A percentile compares a stretch with the other conserved stretches of the same genome.
These are phyloP conservation scores for Drosophila lini DNA, from an alignment of 1,140 invertebrate species.

Conservation along the genomic window DNA sequence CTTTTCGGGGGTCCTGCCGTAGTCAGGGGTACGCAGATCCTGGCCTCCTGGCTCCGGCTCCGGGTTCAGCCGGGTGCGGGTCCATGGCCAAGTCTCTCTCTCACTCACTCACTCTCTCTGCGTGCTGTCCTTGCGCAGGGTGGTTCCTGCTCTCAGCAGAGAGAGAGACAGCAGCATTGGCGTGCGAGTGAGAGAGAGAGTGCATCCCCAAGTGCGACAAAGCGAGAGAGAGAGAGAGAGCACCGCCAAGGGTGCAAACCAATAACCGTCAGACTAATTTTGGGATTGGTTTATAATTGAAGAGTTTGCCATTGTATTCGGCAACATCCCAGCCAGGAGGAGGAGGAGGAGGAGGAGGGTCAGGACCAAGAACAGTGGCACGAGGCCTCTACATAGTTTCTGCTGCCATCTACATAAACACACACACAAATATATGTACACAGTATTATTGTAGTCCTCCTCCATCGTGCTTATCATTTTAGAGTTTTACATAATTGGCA, in stretches of 20 bases:
- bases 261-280: conserved; percentile 83
- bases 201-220: conserved; percentile 21
- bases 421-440: conserved; percentile 3
- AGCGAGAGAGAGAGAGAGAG: conserved; percentile 27
- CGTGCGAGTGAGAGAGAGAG: conserved; percentile 7
- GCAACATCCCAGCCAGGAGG: conserved; percentile 19
- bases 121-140: conserved; percentile 32
- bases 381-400: conserved; percentile 42
- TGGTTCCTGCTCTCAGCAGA: conserved; percentile 33
- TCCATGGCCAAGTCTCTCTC: conserved; percentile 35
- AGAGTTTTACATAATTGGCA: conserved; percentile 79
- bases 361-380: conserved; percentile 1
- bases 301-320: conserved; percentile 80
- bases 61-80: not conserved
- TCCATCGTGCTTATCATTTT: conserved; percentile 72
- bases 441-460: conserved; percentile 16
- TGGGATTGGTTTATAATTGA: conserved; percentile 84
- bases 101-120: not conserved
- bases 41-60: not conserved
- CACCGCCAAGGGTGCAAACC: conserved; percentile 75
- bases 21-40: conserved; percentile 12
- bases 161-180: conserved; percentile 19
- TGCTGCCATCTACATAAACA: conserved; percentile 34
- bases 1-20: conserved; percentile 15
- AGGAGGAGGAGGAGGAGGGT: not conserved